Evolutionary conservation across 1,140 invertebrate species (phyloP).

Genomic region (Papilio aristodemus): DNA sequence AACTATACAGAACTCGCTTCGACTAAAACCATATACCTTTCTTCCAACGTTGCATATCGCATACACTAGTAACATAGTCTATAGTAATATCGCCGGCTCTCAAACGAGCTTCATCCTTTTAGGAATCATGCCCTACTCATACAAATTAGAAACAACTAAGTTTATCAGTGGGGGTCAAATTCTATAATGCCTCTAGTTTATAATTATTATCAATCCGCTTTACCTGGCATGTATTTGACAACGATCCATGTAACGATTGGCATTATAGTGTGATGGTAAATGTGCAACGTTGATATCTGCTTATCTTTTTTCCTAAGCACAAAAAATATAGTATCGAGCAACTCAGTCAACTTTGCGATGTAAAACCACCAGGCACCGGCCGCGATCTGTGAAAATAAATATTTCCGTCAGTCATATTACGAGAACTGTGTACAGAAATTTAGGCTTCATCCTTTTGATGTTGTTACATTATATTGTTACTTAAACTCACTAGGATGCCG

Average conservation of each 20-base stretch:
- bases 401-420: not conserved
- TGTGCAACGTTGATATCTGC: conserved; percentile 88
- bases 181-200: conserved; percentile 21
- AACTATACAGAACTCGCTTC: no score
- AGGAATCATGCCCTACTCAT: no score
- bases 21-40: no score
- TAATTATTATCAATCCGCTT: conserved; percentile 12
- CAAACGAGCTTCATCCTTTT: no score
- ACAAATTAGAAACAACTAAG: no score
- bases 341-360: conserved; percentile 83
- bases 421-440: no score
- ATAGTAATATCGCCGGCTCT: no score
- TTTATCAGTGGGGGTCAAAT: not conserved
- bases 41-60: no score
- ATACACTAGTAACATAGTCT: no score
- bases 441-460: no score
- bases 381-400: conserved; percentile 2
- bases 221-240: conserved; percentile 87
- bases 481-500: no score
- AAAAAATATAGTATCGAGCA: conserved; percentile 90
- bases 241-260: conserved; percentile 91
- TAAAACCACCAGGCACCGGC: conserved; percentile 81
- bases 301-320: conserved; percentile 88
- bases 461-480: no score
- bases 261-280: conserved; percentile 86